phyloP scores from a whole-genome alignment of 2,888 invertebrate genomes.

The Gastrophysa polygoni region DNA sequence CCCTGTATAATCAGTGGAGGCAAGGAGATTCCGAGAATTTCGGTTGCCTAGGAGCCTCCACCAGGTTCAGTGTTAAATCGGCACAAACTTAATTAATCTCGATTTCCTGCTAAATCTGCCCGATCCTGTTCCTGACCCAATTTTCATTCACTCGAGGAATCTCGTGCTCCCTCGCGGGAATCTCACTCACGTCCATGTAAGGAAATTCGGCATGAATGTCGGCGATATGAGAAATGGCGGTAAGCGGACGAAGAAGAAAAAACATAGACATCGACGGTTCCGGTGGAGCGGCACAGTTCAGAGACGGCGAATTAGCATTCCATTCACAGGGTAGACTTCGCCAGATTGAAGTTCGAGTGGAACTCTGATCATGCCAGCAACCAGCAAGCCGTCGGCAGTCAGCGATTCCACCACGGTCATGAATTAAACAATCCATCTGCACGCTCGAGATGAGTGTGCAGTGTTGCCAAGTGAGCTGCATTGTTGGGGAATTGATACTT shows the following conservation, averaged over 20 bases:
- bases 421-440: slow-evolving; percentile 31
- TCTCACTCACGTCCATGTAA: neutral
- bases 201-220: slow-evolving; percentile 13
- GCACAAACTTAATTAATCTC: no score
- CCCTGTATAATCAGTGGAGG: no score
- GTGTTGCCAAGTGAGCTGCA: no score
- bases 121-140: neutral
- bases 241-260: slow-evolving; percentile 36
- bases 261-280: slow-evolving; percentile 42
- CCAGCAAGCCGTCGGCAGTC: slow-evolving; percentile 34
- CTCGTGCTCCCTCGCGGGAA: neutral
- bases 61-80: no score
- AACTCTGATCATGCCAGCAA: slow-evolving; percentile 38
- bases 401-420: slow-evolving; percentile 40
- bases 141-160: neutral
- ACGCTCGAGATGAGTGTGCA: slow-evolving; percentile 1
- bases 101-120: no score
- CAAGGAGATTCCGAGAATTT: no score
- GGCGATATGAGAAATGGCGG: slow-evolving; percentile 34
- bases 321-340: slow-evolving; percentile 49
- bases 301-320: slow-evolving; percentile 54
- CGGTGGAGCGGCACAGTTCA: slow-evolving; percentile 51
- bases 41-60: no score
- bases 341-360: slow-evolving; percentile 52
- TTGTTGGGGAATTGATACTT: no score